Evolutionary conservation across 2,797 vertebrate genomes (phyloP).

Genomic region (Oreochromis grahami): DNA sequence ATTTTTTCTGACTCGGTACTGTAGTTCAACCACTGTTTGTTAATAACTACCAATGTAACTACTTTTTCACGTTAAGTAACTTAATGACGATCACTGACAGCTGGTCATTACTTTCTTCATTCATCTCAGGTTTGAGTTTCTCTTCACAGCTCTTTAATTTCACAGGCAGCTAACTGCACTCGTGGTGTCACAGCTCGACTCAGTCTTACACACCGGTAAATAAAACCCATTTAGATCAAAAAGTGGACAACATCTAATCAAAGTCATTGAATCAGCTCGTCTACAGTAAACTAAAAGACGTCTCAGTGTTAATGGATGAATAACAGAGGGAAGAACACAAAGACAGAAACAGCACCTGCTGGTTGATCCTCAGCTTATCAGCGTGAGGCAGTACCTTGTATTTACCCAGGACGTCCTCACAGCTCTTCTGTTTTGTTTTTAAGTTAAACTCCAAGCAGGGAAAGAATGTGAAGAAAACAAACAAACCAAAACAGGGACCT

Average conservation of each 20-base stretch:
- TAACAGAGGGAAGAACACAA: not conserved
- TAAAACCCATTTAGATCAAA: not conserved
- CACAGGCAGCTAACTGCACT: not conserved
- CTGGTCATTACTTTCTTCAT: not conserved
- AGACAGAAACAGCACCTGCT: not conserved
- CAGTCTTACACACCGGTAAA: not conserved
- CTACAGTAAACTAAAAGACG: too few species aligned
- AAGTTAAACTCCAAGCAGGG: not conserved
- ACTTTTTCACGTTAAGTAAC: not conserved
- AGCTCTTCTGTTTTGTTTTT: not conserved
- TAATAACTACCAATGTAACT: not conserved
- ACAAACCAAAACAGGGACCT: not conserved
- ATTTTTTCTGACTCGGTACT: not conserved
- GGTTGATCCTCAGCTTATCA: not conserved
- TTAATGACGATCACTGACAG: not conserved
- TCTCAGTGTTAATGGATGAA: not conserved
- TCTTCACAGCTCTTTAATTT: not conserved
- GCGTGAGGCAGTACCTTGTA: fast-evolving
- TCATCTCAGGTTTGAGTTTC: not conserved
- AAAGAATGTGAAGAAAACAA: not conserved
- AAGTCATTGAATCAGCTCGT: not conserved
- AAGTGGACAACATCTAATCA: not conserved
- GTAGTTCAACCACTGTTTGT: too few species aligned
- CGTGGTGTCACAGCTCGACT: not conserved
- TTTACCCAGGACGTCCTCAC: not conserved